Evolutionary conservation across 2,888 invertebrate species (phyloP).

Genomic region (Tachina lurida): DNA sequence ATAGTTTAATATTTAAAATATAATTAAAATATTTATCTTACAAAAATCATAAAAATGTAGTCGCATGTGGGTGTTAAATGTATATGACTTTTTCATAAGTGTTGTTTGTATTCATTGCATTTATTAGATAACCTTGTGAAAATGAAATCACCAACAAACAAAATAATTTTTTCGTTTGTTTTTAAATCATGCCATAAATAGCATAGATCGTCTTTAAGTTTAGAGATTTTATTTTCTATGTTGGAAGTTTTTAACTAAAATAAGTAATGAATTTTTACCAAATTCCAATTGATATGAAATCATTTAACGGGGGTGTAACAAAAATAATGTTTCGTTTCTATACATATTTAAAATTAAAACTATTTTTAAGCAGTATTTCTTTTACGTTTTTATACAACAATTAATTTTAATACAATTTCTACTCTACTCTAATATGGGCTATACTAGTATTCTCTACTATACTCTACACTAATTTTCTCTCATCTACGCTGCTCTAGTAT

Average conservation of each 20-base stretch:
- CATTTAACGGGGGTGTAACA: constrained; percentile 22
- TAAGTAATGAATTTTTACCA: neutral
- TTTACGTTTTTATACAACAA: no score
- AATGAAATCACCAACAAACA: constrained; percentile 56
- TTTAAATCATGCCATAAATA: constrained; percentile 37
- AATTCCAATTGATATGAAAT: constrained; percentile 22
- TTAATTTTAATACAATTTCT: no score
- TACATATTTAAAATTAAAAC: neutral
- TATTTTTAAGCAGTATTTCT: neutral
- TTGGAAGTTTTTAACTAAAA: neutral
- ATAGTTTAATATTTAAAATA: neutral
- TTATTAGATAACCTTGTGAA: constrained; percentile 46
- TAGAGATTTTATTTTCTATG: neutral
- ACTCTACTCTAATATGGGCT: no score
- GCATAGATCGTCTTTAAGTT: constrained; percentile 52
- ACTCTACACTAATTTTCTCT: no score
- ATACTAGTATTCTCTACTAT: no score
- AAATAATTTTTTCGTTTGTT: neutral
- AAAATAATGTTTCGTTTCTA: neutral
- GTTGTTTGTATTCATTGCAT: constrained; percentile 34
- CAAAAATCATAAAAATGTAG: neutral
- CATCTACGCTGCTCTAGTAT: no score
- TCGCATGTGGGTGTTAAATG: constrained; percentile 43
- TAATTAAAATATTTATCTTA: constrained; percentile 34
- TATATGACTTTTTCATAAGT: constrained; percentile 16